Base-by-base conservation (phyloP, 2,113 vertebrate genomes). In the Macroglossus sobrinus region DNA sequence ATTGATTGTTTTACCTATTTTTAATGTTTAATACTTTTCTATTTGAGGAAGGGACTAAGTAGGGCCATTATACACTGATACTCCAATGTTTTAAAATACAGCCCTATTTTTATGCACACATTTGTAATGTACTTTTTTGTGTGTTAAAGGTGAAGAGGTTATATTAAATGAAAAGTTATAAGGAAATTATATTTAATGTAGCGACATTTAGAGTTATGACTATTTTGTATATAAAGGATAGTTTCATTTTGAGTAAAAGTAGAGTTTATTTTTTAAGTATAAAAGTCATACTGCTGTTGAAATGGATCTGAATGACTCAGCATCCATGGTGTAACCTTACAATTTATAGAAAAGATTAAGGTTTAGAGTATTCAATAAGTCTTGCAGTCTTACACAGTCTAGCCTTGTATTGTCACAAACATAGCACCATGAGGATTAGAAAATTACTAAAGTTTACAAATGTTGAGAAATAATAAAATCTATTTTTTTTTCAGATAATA, bases 1-100 rank as follows among this genome's bases (percentile, higher is more conserved):
- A 5, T 86, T 89, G 21, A 21, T 75, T 64, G 5, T 71, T 78
- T 76, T 84, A 45, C 4, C 22, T 57, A 7, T 71, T 74, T 84
- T 80, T 72, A 66, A 78, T 71, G 30, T 89, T 92, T 94, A 96
- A 84, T 68, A 50, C 35, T 76, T 84, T 91, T 68, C 4, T 88
- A 12, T 82, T 89, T 85, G 28, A 74, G 19, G 10, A 89, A 85
- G 55, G 33, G 35, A 57, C 38, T 57, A 89, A 68, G 15, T 26
- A 86, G 7, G 50, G 11, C 30, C 11, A n/a, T 55, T 91, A 55
- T 50, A 82, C 50, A 0, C 91, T 35, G 47, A 21, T 43, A 80
- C 84, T 66, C 3, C 6, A 76, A 11, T 55, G 55, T 72, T 89
- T 85, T 64, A 28, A 89, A 74, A 59, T 71, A n/a, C 4, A 90